Percentiles rank a stretch among this genome's conserved stretches.
These are phyloP conservation scores for Panulirus ornatus DNA, from an alignment of 1,140 invertebrate species.

Conservation along the genomic window DNA sequence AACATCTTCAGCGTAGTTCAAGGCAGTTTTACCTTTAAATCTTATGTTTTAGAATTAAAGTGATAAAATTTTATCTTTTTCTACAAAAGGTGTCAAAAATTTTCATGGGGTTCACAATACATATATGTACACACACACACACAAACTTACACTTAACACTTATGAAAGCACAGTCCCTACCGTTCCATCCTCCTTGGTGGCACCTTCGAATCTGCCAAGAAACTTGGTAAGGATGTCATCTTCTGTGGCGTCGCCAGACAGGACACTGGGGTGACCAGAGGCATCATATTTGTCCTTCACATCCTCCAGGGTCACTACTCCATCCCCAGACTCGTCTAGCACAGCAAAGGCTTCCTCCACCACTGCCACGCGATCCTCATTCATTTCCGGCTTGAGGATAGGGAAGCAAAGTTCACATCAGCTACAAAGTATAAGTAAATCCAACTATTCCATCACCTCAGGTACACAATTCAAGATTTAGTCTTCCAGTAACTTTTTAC, in stretches of 20 bases:
- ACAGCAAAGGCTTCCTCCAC: constrained; percentile 92
- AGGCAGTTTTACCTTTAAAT: no score
- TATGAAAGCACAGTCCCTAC: constrained; percentile 81
- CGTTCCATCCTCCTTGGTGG: constrained; percentile 87
- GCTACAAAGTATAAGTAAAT: constrained; percentile 95
- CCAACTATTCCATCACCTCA: no score
- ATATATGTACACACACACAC: no score
- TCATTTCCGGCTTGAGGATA: constrained; percentile 90
- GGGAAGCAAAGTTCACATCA: constrained; percentile 84
- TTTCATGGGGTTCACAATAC: no score
- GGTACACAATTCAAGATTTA: no score
- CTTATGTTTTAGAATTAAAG: no score
- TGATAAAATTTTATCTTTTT: no score
- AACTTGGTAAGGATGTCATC: constrained; percentile 92
- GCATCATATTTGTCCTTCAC: constrained; percentile 90
- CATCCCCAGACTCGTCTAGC: constrained; percentile 92
- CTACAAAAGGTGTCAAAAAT: no score
- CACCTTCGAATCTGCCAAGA: constrained; percentile 90
- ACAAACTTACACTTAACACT: no score
- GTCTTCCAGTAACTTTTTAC: no score
- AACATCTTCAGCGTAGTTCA: no score
- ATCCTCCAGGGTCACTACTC: constrained; percentile 91
- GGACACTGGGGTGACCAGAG: constrained; percentile 74
- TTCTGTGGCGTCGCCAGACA: constrained; percentile 90
- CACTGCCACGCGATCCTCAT: constrained; percentile 84